Base-by-base conservation (phyloP, 2,113 vertebrate genomes). In the Silurus glanis region DNA sequence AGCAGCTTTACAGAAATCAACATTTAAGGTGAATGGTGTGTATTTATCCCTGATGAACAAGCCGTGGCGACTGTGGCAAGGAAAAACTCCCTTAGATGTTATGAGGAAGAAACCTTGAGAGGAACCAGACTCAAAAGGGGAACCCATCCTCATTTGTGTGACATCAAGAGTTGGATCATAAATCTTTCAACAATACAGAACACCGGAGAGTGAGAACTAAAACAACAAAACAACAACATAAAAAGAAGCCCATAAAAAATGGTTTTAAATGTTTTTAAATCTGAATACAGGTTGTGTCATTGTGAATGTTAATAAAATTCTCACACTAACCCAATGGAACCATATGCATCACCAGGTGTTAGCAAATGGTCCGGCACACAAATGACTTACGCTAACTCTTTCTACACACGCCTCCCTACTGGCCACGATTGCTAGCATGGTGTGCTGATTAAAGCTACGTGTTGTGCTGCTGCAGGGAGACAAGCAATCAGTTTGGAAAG, bases 391-490 rank as follows among this genome's bases (percentile, higher is more conserved):
- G 45, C 25, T 25, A 71, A 74, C 23, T 25, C 45, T 28, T 37
- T 28, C 62, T 25, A 55, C 59, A 16, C 21, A 19, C 2, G n/a
- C 55, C 51, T 25, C 13, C 47, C 53, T 49, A 76, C 49, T 79
- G 25, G 59, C 61, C 64, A 28, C 47, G 58, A 51, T 23, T 55
- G 45, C 62, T 49, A 51, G 71, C 28, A n/a, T 4, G n/a, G 45
- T 21, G n/a, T 75, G 9, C 69, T 81, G 66, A 62, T 81, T 82
- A 61, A 53, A 84, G 37, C 14, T 51, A 67, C 23, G 21, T 64
- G 82, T 62, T 55, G 9, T 62, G 28, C 93, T 92, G 62, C 93
- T 93, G 91, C 86, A 72, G 90, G 80, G 92, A 90, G 87, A 93
- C 89, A 92, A 93, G 91, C 88, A 23, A 88, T 90, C 91, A 87